These are phyloP conservation scores for Lepidurus apus DNA, from an alignment of 1,140 invertebrate genomes.

Conservation along the genomic window DNA sequence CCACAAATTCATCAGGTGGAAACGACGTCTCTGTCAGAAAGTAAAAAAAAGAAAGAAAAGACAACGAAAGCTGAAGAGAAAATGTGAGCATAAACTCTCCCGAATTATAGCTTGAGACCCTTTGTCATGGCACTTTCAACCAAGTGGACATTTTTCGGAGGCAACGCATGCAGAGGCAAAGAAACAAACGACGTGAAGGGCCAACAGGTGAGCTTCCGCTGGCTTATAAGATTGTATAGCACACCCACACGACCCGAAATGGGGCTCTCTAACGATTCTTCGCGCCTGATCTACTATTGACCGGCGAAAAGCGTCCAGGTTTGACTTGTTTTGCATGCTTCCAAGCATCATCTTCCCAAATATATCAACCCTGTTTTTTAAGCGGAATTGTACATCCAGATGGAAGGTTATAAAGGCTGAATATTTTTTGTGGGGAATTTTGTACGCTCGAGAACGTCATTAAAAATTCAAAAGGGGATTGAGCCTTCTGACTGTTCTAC, in stretches of 20 bases:
- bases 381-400: neutral
- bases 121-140: slow-evolving; percentile 15
- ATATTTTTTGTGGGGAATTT: neutral
- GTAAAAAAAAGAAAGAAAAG: neutral
- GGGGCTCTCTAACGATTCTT: slow-evolving; percentile 1
- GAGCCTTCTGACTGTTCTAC: neutral
- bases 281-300: slow-evolving; percentile 18
- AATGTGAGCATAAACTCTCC: neutral
- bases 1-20: slow-evolving; percentile 10
- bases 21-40: neutral
- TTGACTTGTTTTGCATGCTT: slow-evolving; percentile 10
- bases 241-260: neutral
- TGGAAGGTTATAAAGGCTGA: neutral
- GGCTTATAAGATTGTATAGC: neutral
- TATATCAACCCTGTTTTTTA: neutral
- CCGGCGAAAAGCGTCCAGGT: neutral
- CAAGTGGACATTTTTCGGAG: slow-evolving; percentile 15
- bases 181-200: neutral
- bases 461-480: slow-evolving; percentile 13
- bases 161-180: neutral
- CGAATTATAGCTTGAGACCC: neutral
- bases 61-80: neutral
- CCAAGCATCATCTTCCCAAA: neutral
- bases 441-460: neutral
- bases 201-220: neutral